Base-by-base conservation (phyloP, 2,113 vertebrate genomes). In the Jaculus jaculus region DNA sequence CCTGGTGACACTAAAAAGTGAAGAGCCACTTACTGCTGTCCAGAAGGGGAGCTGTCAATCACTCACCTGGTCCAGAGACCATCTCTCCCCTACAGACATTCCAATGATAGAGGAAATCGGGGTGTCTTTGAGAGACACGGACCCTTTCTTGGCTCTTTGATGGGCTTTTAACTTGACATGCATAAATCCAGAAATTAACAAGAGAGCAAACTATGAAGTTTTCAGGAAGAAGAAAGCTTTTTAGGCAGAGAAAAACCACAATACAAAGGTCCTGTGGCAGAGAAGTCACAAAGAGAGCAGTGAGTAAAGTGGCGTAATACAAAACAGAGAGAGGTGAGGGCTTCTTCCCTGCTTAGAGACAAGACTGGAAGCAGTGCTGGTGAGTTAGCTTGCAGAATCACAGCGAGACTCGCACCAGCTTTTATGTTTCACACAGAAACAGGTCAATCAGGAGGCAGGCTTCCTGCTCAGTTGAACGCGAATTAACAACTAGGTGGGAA, bases 401-500 rank as follows among this genome's bases (percentile, higher is more conserved):
- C 54, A 47, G 28, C n/a, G 2, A 23, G 58, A 37, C 58, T 84
- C 82, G 81, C 94, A 93, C 94, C 94, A 96, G 94, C 61, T 94
- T 80, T 69, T 86, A 79, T 87, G 81, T 79, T 84, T 94, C 15
- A 11, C 66, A 66, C 82, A 90, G 72, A 95, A 95, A 89, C 66
- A 63, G 84, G 73, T 87, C 78, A 92, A 32, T 83, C n/a, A 26
- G 58, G 74, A 95, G 71, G 26, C 54, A 10, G 60, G 26, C 28
- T 90, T 87, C 89, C 69, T 83, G 37, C 42, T 84, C 60, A 72
- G 71, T 1, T 87, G 63, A 94, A 26, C 47, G 86, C 87, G 90
- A 88, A 66, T 63, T 47, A 92, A 86, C 75, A 91, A 88, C 73
- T 92, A 60, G 5, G 88, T 78, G 71, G 79, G 63, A 94, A 94